These are phyloP conservation scores for Muscicapa comitata DNA, from an alignment of 2,797 vertebrate genomes.

Conservation along the genomic window DNA sequence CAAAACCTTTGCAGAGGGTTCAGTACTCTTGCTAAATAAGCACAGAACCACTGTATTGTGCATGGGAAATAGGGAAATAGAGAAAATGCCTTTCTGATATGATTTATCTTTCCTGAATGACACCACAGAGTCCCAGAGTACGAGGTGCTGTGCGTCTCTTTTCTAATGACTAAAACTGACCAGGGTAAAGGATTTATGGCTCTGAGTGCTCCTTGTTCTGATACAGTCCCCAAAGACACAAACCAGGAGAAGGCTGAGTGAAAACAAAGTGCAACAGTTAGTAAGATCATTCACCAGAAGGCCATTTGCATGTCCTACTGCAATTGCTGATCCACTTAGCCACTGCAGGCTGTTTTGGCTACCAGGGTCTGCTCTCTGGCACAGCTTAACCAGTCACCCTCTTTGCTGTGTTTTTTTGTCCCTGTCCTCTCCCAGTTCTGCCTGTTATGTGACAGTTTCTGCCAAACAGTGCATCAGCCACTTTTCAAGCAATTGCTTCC, in stretches of 20 bases:
- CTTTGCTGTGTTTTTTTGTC: not conserved
- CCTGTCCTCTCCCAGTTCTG: not conserved
- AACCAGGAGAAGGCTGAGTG: not conserved
- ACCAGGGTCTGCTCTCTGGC: not conserved
- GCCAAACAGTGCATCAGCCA: not conserved
- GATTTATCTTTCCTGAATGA: not conserved
- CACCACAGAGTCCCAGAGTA: not conserved
- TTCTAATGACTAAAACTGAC: not conserved
- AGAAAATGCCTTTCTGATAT: conserved; percentile 27
- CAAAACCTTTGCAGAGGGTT: not conserved
- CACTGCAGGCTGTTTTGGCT: not conserved
- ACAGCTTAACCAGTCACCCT: rapidly evolving
- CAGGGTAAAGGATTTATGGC: not conserved
- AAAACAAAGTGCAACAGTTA: not conserved
- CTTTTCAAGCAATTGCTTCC: conserved; percentile 2
- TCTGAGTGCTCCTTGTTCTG: not conserved
- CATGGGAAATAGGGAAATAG: not conserved
- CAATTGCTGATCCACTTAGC: not conserved
- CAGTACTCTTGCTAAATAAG: not conserved
- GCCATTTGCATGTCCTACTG: not conserved
- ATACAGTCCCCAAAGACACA: not conserved
- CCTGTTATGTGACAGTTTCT: not conserved
- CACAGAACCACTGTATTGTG: not conserved
- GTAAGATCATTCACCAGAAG: not conserved
- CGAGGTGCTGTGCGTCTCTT: rapidly evolving